Percentiles rank a stretch among this genome's conserved stretches.
Conservation (phyloP, 53 echinoderm and acorn worm species). For the Glandiceps talaboti region DNA sequence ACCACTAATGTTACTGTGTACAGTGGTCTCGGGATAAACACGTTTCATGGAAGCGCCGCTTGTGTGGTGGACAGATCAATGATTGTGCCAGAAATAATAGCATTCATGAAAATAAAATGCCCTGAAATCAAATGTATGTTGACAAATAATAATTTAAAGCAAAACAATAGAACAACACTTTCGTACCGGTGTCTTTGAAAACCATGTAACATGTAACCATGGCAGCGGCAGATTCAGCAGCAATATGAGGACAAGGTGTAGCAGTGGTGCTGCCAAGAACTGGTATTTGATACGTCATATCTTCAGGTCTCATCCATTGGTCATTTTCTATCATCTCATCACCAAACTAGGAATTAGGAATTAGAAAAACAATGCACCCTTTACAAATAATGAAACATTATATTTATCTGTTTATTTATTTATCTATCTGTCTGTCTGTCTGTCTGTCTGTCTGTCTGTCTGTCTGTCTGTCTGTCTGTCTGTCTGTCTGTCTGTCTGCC, state of each 20-base stretch:
- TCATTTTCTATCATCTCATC: not conserved
- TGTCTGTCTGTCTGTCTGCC: not conserved
- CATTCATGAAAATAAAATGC: too few relatives aligned
- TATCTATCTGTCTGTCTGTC: not conserved
- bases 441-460: not conserved
- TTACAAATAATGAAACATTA: too few relatives aligned
- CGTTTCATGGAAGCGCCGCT: too few relatives aligned
- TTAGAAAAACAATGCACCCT: too few relatives aligned
- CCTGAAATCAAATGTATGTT: too few relatives aligned
- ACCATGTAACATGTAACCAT: not conserved
- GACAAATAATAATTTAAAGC: too few relatives aligned
- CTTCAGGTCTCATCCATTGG: not conserved
- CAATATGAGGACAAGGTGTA: not conserved
- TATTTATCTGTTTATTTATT: not conserved
- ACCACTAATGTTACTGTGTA: too few relatives aligned
- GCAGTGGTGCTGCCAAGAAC: not conserved
- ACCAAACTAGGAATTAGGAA: too few relatives aligned
- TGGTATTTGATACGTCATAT: not conserved
- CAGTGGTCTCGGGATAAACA: too few relatives aligned
- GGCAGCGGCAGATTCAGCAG: not conserved
- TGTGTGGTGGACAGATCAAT: too few relatives aligned
- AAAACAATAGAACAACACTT: too few relatives aligned
- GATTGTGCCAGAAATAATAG: too few relatives aligned
- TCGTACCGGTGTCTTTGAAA: not conserved
- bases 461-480: not conserved